Evolutionary conservation across 2,888 invertebrate species (phyloP), one percentile per base, ranked within the genome.

Genomic region (Barypeithes pellucidus): DNA sequence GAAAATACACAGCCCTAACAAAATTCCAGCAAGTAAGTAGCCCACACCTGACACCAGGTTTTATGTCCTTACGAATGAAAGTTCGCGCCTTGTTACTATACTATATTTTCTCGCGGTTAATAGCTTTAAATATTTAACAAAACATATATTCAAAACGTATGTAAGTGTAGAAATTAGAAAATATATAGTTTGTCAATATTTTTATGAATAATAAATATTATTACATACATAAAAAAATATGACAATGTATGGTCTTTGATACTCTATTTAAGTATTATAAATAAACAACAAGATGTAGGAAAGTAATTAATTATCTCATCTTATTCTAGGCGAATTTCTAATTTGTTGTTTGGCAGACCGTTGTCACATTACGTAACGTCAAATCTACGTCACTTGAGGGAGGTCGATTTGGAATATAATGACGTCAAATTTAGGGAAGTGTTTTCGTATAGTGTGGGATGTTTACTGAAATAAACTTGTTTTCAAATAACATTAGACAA

Each of bases 291-390:
- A 4, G 39, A n/a, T 8, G 39, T 8, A 4, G 8, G 5, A 8
- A 33, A 33, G 5, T 33, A 5, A 33, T 12, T 39, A n/a, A n/a
- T 39, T 39, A 39, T 36, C 5, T 33, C 33, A 33, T 33, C 14
- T 14, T 12, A 8, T 39, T 7, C 18, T 24, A 11, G 41, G 60
- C 12, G 18, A 43, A 1, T 43, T 29, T 24, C 16, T 24, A 41
- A 24, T 33, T 63, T 65, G 36, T 65, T 65, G 63, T 65, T 50
- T 60, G 60, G 22, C 22, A 50, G 69, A 52, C 69, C 65, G 24
- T 71, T 71, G 66, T 57, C 67, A 72, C 39, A 68, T 73, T 73
- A 68, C 62, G 68, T 68, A 68, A 68, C 54, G 68, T 68, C 73
- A 67, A 57, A 47, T 47, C 59, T 67, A 72, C 72, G 62, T 72